Evolutionary conservation across 1,140 invertebrate species (phyloP).

Genomic region (Drosophila ogumai): DNA sequence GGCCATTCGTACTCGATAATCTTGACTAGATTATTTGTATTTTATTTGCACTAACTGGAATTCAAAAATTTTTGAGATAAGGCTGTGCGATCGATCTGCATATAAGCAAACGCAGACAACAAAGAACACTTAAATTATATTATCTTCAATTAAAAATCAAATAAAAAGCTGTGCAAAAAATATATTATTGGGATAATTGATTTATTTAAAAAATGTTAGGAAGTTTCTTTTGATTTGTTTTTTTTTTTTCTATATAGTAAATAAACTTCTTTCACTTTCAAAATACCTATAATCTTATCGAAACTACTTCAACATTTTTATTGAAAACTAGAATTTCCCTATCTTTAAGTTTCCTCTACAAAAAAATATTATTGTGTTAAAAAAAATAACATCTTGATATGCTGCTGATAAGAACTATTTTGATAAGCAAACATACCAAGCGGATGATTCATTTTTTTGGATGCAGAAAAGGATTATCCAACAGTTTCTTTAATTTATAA

Average conservation of each 20-base stretch:
- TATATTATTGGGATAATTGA: neutral
- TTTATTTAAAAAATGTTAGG: neutral
- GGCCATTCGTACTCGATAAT: conserved; percentile 3
- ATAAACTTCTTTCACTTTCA: conserved; percentile 1
- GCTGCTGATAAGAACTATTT: neutral
- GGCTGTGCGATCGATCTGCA: conserved; percentile 1
- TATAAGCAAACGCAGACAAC: conserved; percentile 1
- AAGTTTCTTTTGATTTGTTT: neutral
- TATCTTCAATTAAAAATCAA: neutral
- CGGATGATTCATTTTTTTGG: neutral
- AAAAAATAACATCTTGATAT: conserved; percentile 1
- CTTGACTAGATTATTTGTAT: conserved; percentile 34
- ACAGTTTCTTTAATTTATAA: neutral
- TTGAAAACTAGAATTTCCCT: conserved; percentile 11
- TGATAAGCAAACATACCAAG: neutral
- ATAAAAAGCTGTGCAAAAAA: neutral
- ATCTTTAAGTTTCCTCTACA: conserved; percentile 1
- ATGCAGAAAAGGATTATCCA: neutral
- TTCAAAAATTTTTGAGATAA: conserved; percentile 21
- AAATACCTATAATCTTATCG: conserved; percentile 3
- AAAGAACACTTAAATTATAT: conserved; percentile 6
- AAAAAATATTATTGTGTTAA: neutral
- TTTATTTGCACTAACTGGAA: conserved; percentile 7
- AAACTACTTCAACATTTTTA: neutral
- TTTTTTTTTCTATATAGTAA: neutral